phyloP scores from a whole-genome alignment of 1,140 invertebrate genomes.

The Ceratitis capitata region DNA sequence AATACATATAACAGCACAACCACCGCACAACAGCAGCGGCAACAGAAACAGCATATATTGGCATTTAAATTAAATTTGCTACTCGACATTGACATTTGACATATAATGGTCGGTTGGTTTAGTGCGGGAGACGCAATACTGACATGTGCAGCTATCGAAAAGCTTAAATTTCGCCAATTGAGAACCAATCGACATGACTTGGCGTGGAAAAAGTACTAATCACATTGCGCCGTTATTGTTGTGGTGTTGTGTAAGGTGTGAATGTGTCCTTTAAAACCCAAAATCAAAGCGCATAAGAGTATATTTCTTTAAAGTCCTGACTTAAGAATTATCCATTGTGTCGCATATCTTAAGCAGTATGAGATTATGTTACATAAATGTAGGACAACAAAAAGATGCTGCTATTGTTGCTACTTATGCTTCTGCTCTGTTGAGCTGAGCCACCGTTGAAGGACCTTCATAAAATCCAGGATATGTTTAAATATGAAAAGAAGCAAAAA shows the following conservation, averaged over 20 bases:
- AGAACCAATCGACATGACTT: background rate
- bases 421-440: too few relatives aligned
- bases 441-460: background rate
- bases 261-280: background rate
- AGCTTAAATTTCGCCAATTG: background rate
- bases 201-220: background rate
- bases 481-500: background rate
- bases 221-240: too few relatives aligned
- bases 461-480: background rate
- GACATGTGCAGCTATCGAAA: too few relatives aligned
- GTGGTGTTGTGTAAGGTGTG: background rate
- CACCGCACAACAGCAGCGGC: too few relatives aligned
- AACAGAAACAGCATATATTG: background rate
- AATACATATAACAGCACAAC: too few relatives aligned
- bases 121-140: background rate
- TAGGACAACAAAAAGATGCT: background rate
- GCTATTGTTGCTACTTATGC: background rate
- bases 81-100: slow-evolving; percentile 15
- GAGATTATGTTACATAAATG: background rate
- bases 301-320: background rate
- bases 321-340: background rate
- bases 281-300: background rate
- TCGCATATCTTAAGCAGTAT: background rate
- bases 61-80: slow-evolving; percentile 10
- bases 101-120: too few relatives aligned